Conservation (phyloP, 2,797 vertebrate species). For the Lithobates pipiens region DNA sequence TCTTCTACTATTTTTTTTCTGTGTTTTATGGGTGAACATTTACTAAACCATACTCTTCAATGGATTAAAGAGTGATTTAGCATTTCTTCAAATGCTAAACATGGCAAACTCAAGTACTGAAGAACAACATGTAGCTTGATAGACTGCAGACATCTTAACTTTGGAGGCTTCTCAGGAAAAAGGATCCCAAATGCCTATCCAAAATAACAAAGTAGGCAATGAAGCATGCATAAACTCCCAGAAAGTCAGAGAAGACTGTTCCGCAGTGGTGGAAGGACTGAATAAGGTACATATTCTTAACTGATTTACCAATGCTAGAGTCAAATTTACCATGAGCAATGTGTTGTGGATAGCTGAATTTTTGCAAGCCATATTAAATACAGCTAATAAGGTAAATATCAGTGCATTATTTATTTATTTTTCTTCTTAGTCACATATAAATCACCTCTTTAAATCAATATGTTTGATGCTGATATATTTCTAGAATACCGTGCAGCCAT, state of each 20-base stretch:
- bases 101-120: background rate
- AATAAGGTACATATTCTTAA: conserved; percentile 75
- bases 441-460: background rate
- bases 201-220: conserved; percentile 80
- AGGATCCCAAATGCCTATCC: conserved; percentile 76
- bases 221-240: conserved; percentile 69
- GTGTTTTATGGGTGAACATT: background rate
- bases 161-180: conserved; percentile 33
- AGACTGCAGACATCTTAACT: conserved; percentile 2
- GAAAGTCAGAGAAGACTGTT: conserved; percentile 72
- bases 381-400: too few relatives aligned
- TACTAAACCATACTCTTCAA: background rate
- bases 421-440: background rate
- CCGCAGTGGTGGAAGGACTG: conserved; percentile 77
- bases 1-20: conserved; percentile 26
- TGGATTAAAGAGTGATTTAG: background rate
- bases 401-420: background rate
- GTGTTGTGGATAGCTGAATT: too few relatives aligned
- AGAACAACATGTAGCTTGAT: conserved; percentile 16
- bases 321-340: background rate
- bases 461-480: background rate
- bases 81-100: background rate
- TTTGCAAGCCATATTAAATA: too few relatives aligned
- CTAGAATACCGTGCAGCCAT: background rate
- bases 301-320: background rate